Conservation (phyloP, 2,797 vertebrate species). For the Poecilia gillii region DNA sequence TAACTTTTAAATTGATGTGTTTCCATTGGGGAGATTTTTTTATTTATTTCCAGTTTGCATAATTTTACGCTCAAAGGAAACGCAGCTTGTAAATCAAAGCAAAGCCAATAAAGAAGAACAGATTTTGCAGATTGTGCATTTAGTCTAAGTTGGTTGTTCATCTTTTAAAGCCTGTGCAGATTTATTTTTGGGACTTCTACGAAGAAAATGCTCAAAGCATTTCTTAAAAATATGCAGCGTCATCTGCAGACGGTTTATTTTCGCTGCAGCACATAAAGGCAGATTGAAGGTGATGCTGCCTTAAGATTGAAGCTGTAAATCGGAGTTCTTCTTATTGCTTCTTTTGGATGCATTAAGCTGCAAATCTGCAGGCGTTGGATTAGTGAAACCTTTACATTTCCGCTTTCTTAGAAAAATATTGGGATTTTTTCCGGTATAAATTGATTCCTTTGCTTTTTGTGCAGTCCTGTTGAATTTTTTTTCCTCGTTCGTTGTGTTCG, state of each 20-base stretch:
- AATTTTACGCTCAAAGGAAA: too few species aligned
- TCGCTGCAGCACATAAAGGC: conserved; percentile 11
- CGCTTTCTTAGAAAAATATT: background rate
- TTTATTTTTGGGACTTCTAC: background rate
- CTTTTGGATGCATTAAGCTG: conserved; percentile 9
- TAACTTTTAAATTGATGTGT: too few species aligned
- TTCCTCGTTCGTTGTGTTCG: conserved; percentile 3
- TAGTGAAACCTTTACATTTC: background rate
- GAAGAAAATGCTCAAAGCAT: conserved; percentile 5
- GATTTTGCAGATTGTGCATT: background rate
- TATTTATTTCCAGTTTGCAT: too few species aligned
- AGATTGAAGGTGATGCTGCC: conserved; percentile 15
- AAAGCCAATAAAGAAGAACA: background rate
- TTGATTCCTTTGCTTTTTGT: background rate
- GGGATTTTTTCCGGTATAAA: background rate
- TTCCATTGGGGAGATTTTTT: too few species aligned
- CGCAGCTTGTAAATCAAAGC: background rate
- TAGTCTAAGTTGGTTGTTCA: background rate
- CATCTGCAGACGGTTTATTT: conserved; percentile 25
- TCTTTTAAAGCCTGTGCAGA: background rate
- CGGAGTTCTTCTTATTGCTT: conserved; percentile 13
- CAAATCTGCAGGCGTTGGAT: background rate
- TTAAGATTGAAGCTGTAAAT: conserved; percentile 9
- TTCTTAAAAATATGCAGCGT: conserved; percentile 9
- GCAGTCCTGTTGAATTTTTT: background rate